Conservation (phyloP, 2,797 vertebrate genomes). For the Taeniopygia guttata region DNA sequence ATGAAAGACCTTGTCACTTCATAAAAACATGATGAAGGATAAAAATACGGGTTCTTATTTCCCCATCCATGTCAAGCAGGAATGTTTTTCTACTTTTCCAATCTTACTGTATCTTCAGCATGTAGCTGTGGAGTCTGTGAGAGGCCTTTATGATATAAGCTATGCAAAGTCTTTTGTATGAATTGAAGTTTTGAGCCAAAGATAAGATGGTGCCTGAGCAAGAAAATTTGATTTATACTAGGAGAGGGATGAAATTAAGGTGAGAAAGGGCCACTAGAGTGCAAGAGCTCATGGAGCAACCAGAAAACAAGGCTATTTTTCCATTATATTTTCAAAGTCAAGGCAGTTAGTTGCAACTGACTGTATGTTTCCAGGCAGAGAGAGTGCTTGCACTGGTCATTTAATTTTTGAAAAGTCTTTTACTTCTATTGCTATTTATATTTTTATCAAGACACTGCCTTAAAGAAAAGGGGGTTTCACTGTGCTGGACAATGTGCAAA, state of each 20-base stretch:
- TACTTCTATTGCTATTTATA: neutral
- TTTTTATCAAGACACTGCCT: neutral
- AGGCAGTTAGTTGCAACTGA: neutral
- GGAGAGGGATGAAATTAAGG: slow-evolving; percentile 9
- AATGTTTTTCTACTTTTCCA: neutral
- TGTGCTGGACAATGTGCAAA: neutral
- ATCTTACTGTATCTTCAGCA: neutral
- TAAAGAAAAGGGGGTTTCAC: neutral
- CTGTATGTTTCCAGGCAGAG: neutral
- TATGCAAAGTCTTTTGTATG: neutral
- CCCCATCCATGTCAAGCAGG: neutral
- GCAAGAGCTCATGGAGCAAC: neutral
- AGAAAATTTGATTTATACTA: neutral
- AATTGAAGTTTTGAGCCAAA: neutral
- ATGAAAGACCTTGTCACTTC: neutral
- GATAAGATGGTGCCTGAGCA: neutral
- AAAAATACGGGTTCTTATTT: neutral
- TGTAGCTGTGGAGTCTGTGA: neutral
- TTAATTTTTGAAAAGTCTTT: neutral
- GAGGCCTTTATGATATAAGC: neutral
- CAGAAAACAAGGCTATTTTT: neutral
- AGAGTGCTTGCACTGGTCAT: neutral
- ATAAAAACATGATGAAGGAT: neutral
- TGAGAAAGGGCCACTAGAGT: neutral
- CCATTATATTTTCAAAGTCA: neutral